These are phyloP conservation scores for Cataglyphis cursor DNA, from an alignment of 2,888 invertebrate genomes.

Conservation along the genomic window DNA sequence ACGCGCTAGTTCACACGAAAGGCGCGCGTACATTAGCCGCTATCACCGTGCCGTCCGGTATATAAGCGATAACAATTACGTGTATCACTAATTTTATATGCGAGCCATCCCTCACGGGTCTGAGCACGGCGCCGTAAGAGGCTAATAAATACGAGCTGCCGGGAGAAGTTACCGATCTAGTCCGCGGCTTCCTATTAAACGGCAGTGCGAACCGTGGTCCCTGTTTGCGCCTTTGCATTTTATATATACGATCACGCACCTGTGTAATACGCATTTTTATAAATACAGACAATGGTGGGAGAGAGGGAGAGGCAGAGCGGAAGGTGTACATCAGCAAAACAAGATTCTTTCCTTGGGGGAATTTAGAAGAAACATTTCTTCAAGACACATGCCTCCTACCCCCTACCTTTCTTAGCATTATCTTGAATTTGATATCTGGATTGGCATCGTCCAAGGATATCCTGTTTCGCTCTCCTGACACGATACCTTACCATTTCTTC, in stretches of 20 bases:
- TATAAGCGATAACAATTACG: conserved; percentile 84
- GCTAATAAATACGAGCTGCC: conserved; percentile 78
- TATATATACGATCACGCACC: conserved; percentile 28
- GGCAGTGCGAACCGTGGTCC: conserved; percentile 83
- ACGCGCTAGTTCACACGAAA: conserved; percentile 75
- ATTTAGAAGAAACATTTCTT: conserved; percentile 35
- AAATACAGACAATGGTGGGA: background rate
- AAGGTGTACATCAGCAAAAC: conserved; percentile 38
- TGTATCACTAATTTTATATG: conserved; percentile 83
- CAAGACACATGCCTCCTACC: background rate
- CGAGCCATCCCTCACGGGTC: conserved; percentile 81
- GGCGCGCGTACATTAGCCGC: conserved; percentile 67
- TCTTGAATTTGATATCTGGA: conserved; percentile 19
- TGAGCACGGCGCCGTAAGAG: conserved; percentile 68
- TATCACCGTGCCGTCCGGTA: conserved; percentile 70
- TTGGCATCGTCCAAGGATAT: conserved; percentile 28
- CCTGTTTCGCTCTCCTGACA: conserved; percentile 27
- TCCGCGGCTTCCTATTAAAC: conserved; percentile 82
- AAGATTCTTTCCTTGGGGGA: conserved; percentile 31
- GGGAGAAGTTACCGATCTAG: conserved; percentile 79
- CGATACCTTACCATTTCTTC: background rate
- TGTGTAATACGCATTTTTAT: conserved; percentile 48
- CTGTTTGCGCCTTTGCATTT: conserved; percentile 48
- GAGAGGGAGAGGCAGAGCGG: conserved; percentile 6
- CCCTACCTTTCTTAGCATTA: background rate